Evolutionary conservation across 2,797 vertebrate species (phyloP), one percentile per base, ranked within the genome.

Genomic region (Chelidonichthys spinosus): DNA sequence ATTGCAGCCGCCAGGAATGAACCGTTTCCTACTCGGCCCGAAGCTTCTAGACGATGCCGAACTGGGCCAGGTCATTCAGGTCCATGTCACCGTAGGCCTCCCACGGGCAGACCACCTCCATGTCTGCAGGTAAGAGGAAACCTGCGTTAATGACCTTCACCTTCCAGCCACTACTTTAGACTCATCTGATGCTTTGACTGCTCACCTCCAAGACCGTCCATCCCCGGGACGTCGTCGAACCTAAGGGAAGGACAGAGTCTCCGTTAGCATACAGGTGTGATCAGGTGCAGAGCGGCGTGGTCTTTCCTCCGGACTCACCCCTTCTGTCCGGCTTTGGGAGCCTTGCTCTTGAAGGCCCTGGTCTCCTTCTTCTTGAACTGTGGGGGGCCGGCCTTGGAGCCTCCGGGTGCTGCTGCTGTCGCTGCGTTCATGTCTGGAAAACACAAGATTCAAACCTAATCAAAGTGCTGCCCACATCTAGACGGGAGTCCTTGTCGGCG

Each of bases 291-390:
- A 25, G 36, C 5, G 3, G 4, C 7, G n/a, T 13, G 49, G 13
- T 61, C 0, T 1, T 43, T 11, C 25, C 3, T 6, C 17, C 11
- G 2, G 15, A 55, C 85, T 87, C 73, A 92, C 88, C 85, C 74
- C 69, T 90, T 92, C 78, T 89, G 88, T 78, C 89, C 89, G 0
- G 89, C 81, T 84, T 91, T 93, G 39, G 91, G 92, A 56, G 86
- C 89, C 53, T 90, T 92, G 90, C 90, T 92, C 82, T 92, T 92
- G 74, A 92, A 92, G 78, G 84, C 87, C 33, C 87, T 69, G 40
- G 9, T 37, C 63, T 85, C 89, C 74, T 91, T 90, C 77, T 88
- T 78, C 71, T 89, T 79, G 70, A 89, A 84, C 44, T 87, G 76
- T 1, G 85, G 84, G 2, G 89, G 84, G 13, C 66, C 58, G 11